phyloP scores from a whole-genome alignment of 1,140 invertebrate genomes.

The Battus philenor region DNA sequence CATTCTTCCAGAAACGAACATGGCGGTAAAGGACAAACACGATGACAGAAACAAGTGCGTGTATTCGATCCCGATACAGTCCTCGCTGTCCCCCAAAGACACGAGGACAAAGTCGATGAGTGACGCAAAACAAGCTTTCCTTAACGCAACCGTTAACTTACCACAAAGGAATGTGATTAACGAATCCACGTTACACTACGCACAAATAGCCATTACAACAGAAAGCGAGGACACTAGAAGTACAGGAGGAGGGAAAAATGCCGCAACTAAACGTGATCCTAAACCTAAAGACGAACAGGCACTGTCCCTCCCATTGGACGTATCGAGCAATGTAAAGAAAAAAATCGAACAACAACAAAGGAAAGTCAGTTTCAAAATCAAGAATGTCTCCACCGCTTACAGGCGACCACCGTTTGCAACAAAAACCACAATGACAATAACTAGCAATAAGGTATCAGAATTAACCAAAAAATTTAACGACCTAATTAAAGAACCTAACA shows the following conservation, averaged over 20 bases:
- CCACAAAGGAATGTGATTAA: slow-evolving; percentile 20
- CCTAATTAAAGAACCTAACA: slow-evolving; percentile 58
- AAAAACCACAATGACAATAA: slow-evolving; percentile 68
- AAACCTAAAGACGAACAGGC: slow-evolving; percentile 32
- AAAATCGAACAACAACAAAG: slow-evolving; percentile 53
- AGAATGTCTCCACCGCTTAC: slow-evolving; percentile 54
- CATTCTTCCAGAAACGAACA: slow-evolving; percentile 52
- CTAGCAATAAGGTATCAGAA: slow-evolving; percentile 73
- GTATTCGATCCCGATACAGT: slow-evolving; percentile 54
- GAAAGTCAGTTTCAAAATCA: slow-evolving; percentile 75
- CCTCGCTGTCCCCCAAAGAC: slow-evolving; percentile 31
- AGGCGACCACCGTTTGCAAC: slow-evolving; percentile 52
- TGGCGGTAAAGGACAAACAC: slow-evolving; percentile 65
- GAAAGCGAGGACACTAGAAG: slow-evolving; percentile 66
- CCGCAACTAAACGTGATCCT: slow-evolving; percentile 18
- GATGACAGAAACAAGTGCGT: slow-evolving; percentile 46
- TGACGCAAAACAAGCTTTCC: slow-evolving; percentile 56
- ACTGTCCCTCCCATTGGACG: slow-evolving; percentile 20
- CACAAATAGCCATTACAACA: slow-evolving; percentile 59
- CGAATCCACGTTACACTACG: slow-evolving; percentile 57
- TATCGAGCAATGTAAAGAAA: slow-evolving; percentile 41
- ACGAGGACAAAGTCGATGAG: slow-evolving; percentile 47
- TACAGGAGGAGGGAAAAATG: slow-evolving; percentile 59
- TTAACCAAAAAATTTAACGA: slow-evolving; percentile 77
- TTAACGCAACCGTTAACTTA: slow-evolving; percentile 46